Evolutionary conservation across 2,797 vertebrate genomes (phyloP).

Genomic region (Gila robusta): DNA sequence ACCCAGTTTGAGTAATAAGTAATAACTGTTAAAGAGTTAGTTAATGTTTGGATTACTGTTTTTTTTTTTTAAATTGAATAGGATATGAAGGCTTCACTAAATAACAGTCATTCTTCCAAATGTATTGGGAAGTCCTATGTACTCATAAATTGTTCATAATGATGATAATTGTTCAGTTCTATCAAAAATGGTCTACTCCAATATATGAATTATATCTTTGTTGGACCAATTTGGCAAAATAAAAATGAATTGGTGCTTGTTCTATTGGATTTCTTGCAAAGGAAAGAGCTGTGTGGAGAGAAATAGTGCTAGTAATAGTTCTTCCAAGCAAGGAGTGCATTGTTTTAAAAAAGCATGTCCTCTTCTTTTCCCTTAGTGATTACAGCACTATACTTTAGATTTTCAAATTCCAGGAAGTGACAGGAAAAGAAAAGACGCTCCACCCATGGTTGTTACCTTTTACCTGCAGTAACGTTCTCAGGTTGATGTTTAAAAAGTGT

Average conservation of each 20-base stretch:
- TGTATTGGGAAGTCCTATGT: neutral
- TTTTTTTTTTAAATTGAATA: neutral
- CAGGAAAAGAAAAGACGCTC: neutral
- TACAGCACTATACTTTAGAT: slow-evolving; percentile 46
- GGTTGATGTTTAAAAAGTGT: slow-evolving; percentile 35
- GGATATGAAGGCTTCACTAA: neutral
- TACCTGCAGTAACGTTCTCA: slow-evolving; percentile 36
- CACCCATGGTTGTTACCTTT: slow-evolving; percentile 38
- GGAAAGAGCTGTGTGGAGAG: slow-evolving; percentile 10
- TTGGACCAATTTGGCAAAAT: neutral
- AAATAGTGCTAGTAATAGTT: slow-evolving; percentile 5
- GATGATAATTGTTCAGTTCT: neutral
- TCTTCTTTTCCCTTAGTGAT: slow-evolving; percentile 35
- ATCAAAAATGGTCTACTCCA: neutral
- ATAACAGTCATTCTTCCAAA: neutral
- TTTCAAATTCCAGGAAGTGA: slow-evolving; percentile 18
- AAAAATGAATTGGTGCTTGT: neutral
- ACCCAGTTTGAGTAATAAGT: neutral
- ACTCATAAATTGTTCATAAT: neutral
- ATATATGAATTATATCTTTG: neutral
- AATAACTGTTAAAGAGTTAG: neutral
- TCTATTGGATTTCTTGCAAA: slow-evolving; percentile 5
- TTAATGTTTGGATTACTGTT: neutral
- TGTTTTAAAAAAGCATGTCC: slow-evolving; percentile 42
- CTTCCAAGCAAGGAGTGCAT: neutral